Evolutionary conservation across 2,888 invertebrate species (phyloP).

Genomic region (Acleris emargana): DNA sequence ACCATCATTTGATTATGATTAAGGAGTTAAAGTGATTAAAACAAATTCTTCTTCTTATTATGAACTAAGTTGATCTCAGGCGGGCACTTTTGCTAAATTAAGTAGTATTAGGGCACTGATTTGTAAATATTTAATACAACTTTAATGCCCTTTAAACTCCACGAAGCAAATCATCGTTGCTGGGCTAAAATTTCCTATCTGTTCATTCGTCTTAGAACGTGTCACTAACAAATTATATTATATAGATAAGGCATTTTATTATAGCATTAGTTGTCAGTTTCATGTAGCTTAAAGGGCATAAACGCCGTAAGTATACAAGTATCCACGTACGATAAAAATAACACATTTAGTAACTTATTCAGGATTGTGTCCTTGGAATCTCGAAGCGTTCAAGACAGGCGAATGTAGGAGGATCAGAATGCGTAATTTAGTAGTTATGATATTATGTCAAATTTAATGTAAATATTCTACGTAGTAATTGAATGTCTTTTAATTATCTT

Average conservation of each 20-base stretch:
- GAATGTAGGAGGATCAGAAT: constrained; percentile 39
- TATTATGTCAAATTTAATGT: constrained; percentile 51
- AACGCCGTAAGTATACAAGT: background rate
- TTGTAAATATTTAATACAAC: constrained; percentile 9
- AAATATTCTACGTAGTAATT: constrained; percentile 47
- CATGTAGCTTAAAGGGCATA: background rate
- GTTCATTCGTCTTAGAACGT: too few relatives aligned
- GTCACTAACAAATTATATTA: too few relatives aligned
- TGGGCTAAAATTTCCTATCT: too few relatives aligned
- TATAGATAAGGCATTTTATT: too few relatives aligned
- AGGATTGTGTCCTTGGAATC: constrained; percentile 15
- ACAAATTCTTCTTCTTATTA: constrained; percentile 42
- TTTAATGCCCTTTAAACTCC: background rate
- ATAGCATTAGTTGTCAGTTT: background rate
- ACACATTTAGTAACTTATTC: background rate
- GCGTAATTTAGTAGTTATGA: constrained; percentile 47
- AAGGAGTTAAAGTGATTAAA: constrained; percentile 10
- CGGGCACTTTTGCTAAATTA: constrained; percentile 40
- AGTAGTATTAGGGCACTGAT: constrained; percentile 21
- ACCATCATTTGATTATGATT: too few relatives aligned
- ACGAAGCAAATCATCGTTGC: too few relatives aligned
- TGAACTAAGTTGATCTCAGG: constrained; percentile 73
- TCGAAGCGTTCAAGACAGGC: constrained; percentile 52
- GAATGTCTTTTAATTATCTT: constrained; percentile 40
- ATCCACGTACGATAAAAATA: background rate